These are phyloP conservation scores for Proterorhinus semilunaris DNA, from an alignment of 2,113 vertebrate genomes.

Conservation along the genomic window DNA sequence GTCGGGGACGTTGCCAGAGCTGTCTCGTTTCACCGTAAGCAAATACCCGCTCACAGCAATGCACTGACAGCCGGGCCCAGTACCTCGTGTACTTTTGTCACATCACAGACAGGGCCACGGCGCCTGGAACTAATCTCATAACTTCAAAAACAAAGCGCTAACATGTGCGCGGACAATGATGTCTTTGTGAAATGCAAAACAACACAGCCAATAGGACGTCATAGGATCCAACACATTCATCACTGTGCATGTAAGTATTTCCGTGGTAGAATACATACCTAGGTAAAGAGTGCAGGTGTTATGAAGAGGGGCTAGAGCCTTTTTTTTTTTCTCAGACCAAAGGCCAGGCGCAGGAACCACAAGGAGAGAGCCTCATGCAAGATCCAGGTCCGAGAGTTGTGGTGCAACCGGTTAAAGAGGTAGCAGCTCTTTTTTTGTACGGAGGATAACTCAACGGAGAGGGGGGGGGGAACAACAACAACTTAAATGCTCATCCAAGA, in stretches of 20 bases:
- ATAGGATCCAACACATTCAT: neutral
- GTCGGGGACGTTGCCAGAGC: neutral
- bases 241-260: neutral
- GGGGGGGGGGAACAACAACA: neutral
- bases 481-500: slow-evolving; percentile 3
- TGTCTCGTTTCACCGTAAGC: neutral
- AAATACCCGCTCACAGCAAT: neutral
- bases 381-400: slow-evolving; percentile 16
- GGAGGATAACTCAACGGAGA: neutral
- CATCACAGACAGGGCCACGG: neutral
- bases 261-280: slow-evolving; percentile 47
- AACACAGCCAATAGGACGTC: neutral
- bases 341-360: slow-evolving; percentile 29
- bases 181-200: neutral
- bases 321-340: slow-evolving; percentile 21
- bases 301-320: slow-evolving; percentile 28
- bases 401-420: neutral
- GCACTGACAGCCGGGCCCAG: neutral
- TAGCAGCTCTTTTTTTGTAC: neutral
- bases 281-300: slow-evolving; percentile 21
- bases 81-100: neutral
- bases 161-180: neutral
- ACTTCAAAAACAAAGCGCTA: too few relatives aligned
- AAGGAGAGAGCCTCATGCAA: neutral
- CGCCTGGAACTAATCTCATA: neutral